Base-by-base conservation (phyloP, 2,113 vertebrate genomes). In the Felis catus region DNA sequence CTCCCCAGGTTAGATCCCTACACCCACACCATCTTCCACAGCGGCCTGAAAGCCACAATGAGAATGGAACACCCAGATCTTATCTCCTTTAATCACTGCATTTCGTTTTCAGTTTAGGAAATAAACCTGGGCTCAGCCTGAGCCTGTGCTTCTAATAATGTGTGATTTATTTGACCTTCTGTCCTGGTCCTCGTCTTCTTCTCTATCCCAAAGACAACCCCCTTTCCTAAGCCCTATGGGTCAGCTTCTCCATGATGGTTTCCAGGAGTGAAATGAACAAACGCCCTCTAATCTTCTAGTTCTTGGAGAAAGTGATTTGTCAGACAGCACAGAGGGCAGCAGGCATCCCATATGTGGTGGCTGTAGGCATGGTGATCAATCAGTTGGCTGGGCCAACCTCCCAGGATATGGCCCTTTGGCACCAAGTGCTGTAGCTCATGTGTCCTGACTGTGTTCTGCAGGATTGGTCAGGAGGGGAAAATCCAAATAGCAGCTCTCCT, bases 51-150 rank as follows among this genome's bases (percentile, higher is more conserved):
- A 95, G 25, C 25, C 51, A 45, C 1, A 2, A 36, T 27, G 45
- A 71, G 36, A 31, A 51, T 4, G 39, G 58, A 48, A 39, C 14
- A 45, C 2, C 14, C 68, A n/a, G 9, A 33, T 7, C 74, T 63
- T 13, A 11, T 65, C 73, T 78, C 48, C 66, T 87, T 83, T 63
- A 91, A 68, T 80, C 61, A 33, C 55, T 95, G 33, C 16, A 9
- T 71, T 81, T 83, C 5, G 0, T 65, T 89, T 95, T 58, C 82
- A 65, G 5, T 85, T 58, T 45, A 25, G 27, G 10, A 70, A 91
- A 93, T 95, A 97, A 96, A 97, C 29, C 12, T 41, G 29, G 29
- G n/a, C 31, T 94, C 7, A 33, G 53, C 36, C 51, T 58, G 48
- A 90, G 58, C 33, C 13, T 95, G 41, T 33, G 4, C 58, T 81